These are phyloP conservation scores for Branchellion lobata DNA, from an alignment of 2,888 invertebrate genomes.

Conservation along the genomic window DNA sequence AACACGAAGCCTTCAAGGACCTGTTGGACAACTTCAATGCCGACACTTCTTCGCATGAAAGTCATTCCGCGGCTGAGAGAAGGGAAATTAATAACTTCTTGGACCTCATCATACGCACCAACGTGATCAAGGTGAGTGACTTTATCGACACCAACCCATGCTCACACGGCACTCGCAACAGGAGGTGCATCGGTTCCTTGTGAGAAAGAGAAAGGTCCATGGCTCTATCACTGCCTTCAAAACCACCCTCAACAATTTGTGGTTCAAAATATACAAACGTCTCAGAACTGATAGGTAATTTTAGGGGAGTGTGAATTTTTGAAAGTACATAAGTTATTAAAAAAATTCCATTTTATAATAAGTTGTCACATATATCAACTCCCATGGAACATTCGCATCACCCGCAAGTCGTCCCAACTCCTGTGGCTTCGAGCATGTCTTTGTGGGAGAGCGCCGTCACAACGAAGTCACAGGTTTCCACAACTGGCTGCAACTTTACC, in stretches of 20 bases:
- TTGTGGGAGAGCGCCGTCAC: conserved; percentile 61
- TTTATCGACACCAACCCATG: not conserved
- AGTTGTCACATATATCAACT: too few relatives aligned
- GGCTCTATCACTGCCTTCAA: conserved; percentile 57
- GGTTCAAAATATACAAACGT: conserved; percentile 60
- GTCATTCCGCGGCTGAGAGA: conserved; percentile 58
- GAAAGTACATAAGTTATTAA: too few relatives aligned
- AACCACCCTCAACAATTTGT: conserved; percentile 57
- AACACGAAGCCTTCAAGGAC: conserved; percentile 58
- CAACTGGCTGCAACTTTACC: conserved; percentile 63
- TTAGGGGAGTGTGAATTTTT: too few relatives aligned
- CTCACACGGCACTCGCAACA: too few relatives aligned
- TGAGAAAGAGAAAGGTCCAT: conserved; percentile 55
- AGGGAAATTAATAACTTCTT: conserved; percentile 59
- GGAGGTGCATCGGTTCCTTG: conserved; percentile 59
- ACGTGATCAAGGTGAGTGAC: conserved; percentile 55
- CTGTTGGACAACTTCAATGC: conserved; percentile 61
- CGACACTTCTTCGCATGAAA: conserved; percentile 57
- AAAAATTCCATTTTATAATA: too few relatives aligned
- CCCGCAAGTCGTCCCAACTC: conserved; percentile 59
- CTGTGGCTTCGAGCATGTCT: conserved; percentile 63
- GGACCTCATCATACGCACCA: conserved; percentile 58
- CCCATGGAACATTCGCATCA: too few relatives aligned
- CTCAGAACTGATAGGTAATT: conserved; percentile 56
- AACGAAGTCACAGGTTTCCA: conserved; percentile 61